Base-by-base conservation (phyloP, 2,113 vertebrate species). In the Urocynchramus pylzowi region DNA sequence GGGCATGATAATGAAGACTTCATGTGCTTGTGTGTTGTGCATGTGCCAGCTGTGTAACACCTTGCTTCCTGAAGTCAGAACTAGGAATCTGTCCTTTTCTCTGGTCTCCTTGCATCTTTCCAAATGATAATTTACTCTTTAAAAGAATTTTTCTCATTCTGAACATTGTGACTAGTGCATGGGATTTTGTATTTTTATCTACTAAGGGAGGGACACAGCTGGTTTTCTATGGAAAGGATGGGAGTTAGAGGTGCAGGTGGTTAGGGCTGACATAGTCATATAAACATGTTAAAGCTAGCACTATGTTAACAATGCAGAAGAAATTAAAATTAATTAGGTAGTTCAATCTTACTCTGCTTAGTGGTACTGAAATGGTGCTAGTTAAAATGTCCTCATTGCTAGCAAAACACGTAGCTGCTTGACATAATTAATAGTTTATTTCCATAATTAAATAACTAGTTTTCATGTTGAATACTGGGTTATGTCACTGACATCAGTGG, bases 401-500 rank as follows among this genome's bases (percentile, higher is more conserved):
- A 89, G 60, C 23, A 74, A 89, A 86, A 91, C 61, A 74, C 2
- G 2, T 57, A 89, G 80, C 73, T 82, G 24, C 80, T 92, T 91
- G 70, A 71, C 69, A 78, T 89, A 89, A 93, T 95, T 69, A 76
- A 42, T 65, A 81, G 52, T 80, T 90, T 89, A 74, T 94, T 78
- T 94, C 75, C n/a, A 45, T 90, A 77, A 80, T 57, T 71, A 90
- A 65, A 78, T 53, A 31, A 24, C 44, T 79, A 52, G 20, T 61
- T 84, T 21, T 80, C 16, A 26, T 85, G 17, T 87, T 94, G 93
- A 79, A 80, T 73, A 47, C 54, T 65, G 47, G 49, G 8, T 89
- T 95, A 54, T 78, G 39, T 67, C 75, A 44, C 37, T 79, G 53
- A 47, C 37, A 85, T 75, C 57, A 60, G 21, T 53, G 70, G 44